These are phyloP conservation scores for Callaeas wilsoni DNA, from an alignment of 2,113 vertebrate species.

Conservation along the genomic window DNA sequence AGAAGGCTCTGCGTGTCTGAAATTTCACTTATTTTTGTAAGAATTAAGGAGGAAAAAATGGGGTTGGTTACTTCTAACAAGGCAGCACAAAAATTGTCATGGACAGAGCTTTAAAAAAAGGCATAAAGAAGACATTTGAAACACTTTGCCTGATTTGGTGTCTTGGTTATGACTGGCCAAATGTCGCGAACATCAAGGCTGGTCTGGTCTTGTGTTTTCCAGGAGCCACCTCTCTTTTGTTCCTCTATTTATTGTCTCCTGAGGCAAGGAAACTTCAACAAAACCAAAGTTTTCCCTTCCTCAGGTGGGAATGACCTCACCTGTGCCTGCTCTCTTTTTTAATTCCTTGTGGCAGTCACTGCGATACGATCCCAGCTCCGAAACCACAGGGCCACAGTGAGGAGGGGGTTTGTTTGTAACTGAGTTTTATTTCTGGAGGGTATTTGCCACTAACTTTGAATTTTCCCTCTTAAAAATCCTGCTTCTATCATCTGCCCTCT, in stretches of 20 bases:
- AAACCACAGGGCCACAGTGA: neutral
- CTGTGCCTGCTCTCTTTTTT: neutral
- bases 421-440: neutral
- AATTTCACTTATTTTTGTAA: neutral
- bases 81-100: neutral
- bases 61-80: neutral
- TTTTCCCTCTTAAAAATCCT: neutral
- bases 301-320: neutral
- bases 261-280: neutral
- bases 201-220: neutral
- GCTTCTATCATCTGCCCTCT: neutral
- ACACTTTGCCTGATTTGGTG: neutral
- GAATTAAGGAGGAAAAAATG: neutral
- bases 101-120: neutral
- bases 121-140: neutral
- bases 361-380: neutral
- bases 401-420: neutral
- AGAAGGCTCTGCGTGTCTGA: fast-evolving
- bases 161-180: neutral
- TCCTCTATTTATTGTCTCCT: neutral
- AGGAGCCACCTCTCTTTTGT: neutral
- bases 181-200: neutral
- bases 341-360: neutral
- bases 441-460: neutral
- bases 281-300: neutral